Evolutionary conservation across 2,888 invertebrate species (phyloP).

Genomic region (Halictus ligatus): DNA sequence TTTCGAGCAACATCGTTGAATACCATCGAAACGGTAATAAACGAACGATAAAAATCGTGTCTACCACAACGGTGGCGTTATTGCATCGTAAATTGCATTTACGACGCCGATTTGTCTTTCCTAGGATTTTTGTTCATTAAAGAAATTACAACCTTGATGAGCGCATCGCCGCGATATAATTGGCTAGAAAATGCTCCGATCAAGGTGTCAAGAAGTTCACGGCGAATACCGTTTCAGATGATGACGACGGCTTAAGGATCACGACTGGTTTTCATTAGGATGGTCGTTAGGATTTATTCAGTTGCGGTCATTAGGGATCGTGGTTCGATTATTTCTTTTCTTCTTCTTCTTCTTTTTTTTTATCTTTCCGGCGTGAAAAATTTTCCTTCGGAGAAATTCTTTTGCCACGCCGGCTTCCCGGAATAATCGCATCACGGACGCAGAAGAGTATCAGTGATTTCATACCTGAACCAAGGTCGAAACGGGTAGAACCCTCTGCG

Average conservation of each 20-base stretch:
- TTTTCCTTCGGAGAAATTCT: constrained; percentile 5
- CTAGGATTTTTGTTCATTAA: background rate
- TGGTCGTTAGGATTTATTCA: background rate
- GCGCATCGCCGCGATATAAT: background rate
- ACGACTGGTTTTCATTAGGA: background rate
- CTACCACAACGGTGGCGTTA: background rate
- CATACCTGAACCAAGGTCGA: constrained; percentile 85
- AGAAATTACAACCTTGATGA: background rate
- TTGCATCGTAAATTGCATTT: background rate
- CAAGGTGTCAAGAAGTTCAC: background rate
- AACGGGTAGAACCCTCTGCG: constrained; percentile 84
- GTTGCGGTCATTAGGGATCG: background rate
- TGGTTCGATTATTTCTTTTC: background rate
- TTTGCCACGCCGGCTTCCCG: background rate
- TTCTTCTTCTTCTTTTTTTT: background rate
- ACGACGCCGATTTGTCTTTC: background rate
- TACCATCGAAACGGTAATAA: background rate
- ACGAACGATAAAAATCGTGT: background rate
- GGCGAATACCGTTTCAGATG: background rate
- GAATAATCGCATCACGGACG: background rate
- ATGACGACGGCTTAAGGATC: background rate
- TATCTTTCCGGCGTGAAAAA: background rate
- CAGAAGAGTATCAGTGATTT: constrained; percentile 2
- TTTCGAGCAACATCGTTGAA: background rate
- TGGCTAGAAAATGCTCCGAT: background rate